A percentile compares a stretch with the other conserved stretches of the same genome.
Evolutionary conservation across 2,888 invertebrate genomes (phyloP).

Genomic region (Drosophila peninsularis): DNA sequence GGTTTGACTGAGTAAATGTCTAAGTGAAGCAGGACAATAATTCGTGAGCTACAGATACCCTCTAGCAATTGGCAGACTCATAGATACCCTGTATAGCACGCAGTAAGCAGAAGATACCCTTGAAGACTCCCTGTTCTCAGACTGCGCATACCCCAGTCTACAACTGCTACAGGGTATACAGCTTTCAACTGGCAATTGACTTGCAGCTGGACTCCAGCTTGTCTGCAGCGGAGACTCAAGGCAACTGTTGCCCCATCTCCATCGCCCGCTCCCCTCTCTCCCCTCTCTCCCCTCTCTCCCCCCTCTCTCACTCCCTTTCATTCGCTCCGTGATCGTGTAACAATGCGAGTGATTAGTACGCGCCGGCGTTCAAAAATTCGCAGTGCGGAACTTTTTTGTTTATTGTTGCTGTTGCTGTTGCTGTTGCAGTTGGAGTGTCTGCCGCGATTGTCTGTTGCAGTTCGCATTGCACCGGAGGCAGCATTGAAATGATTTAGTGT

Average conservation of each 20-base stretch:
- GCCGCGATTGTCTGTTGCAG: slow-evolving; percentile 15
- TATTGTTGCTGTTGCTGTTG: slow-evolving; percentile 11
- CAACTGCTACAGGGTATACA: slow-evolving; percentile 21
- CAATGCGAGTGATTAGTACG: slow-evolving; percentile 81
- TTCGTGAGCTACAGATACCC: not conserved
- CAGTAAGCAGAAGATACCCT: too few relatives aligned
- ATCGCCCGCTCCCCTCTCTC: not conserved
- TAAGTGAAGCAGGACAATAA: not conserved
- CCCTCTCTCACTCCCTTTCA: not conserved
- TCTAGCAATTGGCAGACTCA: not conserved
- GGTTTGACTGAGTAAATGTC: not conserved
- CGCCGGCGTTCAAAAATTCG: slow-evolving; percentile 76
- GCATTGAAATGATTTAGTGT: slow-evolving; percentile 82
- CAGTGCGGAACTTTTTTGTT: slow-evolving; percentile 30
- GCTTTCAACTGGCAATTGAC: slow-evolving; percentile 24
- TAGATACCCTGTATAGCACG: not conserved
- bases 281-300: not conserved
- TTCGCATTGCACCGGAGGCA: slow-evolving; percentile 65
- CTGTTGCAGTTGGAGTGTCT: slow-evolving; percentile 30
- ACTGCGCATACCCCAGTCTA: not conserved
- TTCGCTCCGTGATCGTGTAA: slow-evolving; percentile 68
- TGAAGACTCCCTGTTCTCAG: too few relatives aligned
- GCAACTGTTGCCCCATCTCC: slow-evolving; percentile 1
- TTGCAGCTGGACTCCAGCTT: slow-evolving; percentile 49
- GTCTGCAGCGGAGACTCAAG: slow-evolving; percentile 42